Evolutionary conservation across 2,113 vertebrate genomes (phyloP).

Genomic region (Muscicapa adusta): DNA sequence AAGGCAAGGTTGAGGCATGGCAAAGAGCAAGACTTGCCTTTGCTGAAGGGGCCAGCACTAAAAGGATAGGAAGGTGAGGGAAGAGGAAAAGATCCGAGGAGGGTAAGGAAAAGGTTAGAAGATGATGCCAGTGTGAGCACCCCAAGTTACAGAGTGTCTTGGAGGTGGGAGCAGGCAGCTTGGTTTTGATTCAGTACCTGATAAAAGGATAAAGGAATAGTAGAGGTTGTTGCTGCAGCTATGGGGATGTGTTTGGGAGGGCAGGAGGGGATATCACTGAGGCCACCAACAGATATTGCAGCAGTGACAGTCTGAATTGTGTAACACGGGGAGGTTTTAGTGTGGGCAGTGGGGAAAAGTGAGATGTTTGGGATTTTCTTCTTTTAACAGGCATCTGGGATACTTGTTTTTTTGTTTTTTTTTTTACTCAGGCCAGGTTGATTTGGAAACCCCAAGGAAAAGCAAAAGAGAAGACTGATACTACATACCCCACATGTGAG

Average conservation of each 20-base stretch:
- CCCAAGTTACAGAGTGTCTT: neutral
- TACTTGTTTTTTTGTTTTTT: neutral
- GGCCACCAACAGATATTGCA: neutral
- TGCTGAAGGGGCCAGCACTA: neutral
- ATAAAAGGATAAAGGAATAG: neutral
- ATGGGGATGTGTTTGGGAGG: neutral
- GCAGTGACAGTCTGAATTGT: neutral
- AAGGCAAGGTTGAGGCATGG: rapidly evolving
- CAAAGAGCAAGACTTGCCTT: neutral
- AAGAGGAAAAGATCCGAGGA: neutral
- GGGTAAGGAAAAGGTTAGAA: neutral
- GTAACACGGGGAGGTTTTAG: neutral
- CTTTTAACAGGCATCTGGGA: neutral
- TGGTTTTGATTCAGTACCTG: neutral
- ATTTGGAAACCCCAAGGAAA: neutral
- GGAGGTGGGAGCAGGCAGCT: neutral
- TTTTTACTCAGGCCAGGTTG: neutral
- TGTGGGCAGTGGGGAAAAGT: neutral
- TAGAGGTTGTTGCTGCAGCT: neutral
- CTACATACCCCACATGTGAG: neutral
- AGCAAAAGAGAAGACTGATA: neutral
- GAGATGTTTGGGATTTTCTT: neutral
- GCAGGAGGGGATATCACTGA: neutral
- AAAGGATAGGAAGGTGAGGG: neutral
- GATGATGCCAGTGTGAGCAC: neutral